Evolutionary conservation across 2,888 invertebrate species (phyloP), one percentile per base, ranked within the genome.

Genomic region (Leptogaster cylindrica): DNA sequence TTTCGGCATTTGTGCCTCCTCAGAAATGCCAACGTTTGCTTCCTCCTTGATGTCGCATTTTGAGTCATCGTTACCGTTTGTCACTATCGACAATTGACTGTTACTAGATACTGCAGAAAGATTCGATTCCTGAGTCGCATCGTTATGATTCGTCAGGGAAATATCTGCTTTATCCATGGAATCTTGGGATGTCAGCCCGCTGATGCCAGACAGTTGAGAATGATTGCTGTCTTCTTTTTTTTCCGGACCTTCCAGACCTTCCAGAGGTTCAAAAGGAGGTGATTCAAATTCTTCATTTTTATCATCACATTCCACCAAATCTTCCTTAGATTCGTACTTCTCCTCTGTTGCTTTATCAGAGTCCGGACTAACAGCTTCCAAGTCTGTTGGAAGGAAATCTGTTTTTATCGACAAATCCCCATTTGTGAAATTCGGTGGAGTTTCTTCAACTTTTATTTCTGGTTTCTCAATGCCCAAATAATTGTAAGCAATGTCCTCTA

Each of bases 401-500:
- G 84, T 84, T 36, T 80, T 77, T 4, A 81, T 74, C 64, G 77
- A 76, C 0, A 81, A 71, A 28, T 75, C 72, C 2, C 75, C 75
- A 61, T 78, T 74, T 72, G 81, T 44, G 70, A 1, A 75, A 73
- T 48, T 16, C 8, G 36, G 8, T 8, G 66, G 23, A 7, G 68
- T 65, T 2, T 52, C 28, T 20, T 67, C 65, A 2, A 70, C 76
- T 52, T 80, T 77, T 1, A 78, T 77, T 71, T 86, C 86, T 39
- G 91, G 91, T 72, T 88, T 87, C 65, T 92, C 87, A 55, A 95
- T 86, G 0, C 94, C 94, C 46, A 96, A 82, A 78, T 89, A 91
- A 78, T 90, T 91, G 77, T 94, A 95, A 0, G 95, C 91, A 12
- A 94, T 88, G 74, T 94, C 92, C 80, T 95, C 94, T 6, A 97